Evolutionary conservation across 2,113 vertebrate species (phyloP).

Genomic region (Polyodon spathula): DNA sequence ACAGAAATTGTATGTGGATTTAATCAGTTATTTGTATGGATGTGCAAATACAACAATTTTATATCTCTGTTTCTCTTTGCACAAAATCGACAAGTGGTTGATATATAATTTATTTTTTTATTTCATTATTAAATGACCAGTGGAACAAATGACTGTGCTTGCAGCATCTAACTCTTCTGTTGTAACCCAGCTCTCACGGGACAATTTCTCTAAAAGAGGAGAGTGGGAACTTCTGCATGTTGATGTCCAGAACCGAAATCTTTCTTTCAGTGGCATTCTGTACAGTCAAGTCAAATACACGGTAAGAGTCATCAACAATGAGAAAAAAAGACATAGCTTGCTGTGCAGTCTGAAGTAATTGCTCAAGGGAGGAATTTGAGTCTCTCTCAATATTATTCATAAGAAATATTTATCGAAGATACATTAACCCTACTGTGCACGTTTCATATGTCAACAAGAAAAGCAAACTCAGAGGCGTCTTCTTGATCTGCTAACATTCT

Average conservation of each 20-base stretch:
- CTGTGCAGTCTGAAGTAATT: not conserved
- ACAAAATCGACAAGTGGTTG: no score
- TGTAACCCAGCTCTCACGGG: not conserved
- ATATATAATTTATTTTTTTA: no score
- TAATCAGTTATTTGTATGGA: no score
- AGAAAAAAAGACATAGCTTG: no score
- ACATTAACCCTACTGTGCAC: not conserved
- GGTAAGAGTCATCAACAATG: not conserved
- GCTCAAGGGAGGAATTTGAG: not conserved
- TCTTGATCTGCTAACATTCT: not conserved
- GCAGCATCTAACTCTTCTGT: not conserved
- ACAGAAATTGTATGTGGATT: no score
- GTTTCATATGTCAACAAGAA: not conserved
- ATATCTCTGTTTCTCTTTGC: no score
- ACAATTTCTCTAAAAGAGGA: not conserved
- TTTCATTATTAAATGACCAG: no score
- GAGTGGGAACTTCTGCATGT: not conserved
- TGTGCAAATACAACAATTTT: no score
- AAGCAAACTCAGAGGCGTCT: not conserved
- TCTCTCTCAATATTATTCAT: not conserved
- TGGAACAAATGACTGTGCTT: not conserved
- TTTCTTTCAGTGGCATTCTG: not conserved
- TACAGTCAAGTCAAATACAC: not conserved
- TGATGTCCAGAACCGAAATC: not conserved
- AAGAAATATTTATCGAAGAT: not conserved